Percentiles rank a stretch among this genome's conserved stretches.
phyloP scores from a whole-genome alignment of 2,797 vertebrate genomes.

The Forpus xanthops region DNA sequence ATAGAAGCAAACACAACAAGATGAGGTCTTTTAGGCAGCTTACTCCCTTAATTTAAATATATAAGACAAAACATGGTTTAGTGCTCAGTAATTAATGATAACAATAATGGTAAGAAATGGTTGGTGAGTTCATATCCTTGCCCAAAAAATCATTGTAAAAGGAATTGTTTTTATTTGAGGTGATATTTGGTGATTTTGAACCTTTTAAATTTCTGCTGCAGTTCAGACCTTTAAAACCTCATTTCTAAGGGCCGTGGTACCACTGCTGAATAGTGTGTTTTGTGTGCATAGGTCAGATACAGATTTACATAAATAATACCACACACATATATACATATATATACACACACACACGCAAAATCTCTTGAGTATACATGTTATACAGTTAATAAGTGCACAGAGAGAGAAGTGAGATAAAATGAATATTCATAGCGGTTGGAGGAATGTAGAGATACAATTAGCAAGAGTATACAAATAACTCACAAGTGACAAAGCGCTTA shows the following conservation, averaged over 20 bases:
- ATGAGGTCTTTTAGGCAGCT: conserved; percentile 59
- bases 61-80: conserved; percentile 52
- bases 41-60: conserved; percentile 65
- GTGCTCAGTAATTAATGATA: conserved; percentile 66
- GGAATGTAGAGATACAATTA: conserved; percentile 62
- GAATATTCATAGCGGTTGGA: conserved; percentile 56
- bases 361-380: conserved; percentile 27
- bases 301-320: conserved; percentile 22
- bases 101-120: conserved; percentile 19
- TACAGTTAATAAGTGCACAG: conserved; percentile 43
- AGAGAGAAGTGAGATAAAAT: conserved; percentile 53
- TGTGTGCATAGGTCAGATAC: background rate
- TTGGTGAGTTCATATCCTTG: conserved; percentile 17
- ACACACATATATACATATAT: background rate
- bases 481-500: conserved; percentile 53
- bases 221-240: background rate
- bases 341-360: background rate
- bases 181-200: conserved; percentile 36
- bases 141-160: background rate
- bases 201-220: background rate
- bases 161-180: conserved; percentile 28
- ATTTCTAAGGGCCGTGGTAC: background rate
- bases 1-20: conserved; percentile 66
- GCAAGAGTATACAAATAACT: conserved; percentile 54
- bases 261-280: background rate